A percentile compares a stretch with the other conserved stretches of the same genome.
Conservation (phyloP, 2,113 vertebrate species). For the Monopterus albus region DNA sequence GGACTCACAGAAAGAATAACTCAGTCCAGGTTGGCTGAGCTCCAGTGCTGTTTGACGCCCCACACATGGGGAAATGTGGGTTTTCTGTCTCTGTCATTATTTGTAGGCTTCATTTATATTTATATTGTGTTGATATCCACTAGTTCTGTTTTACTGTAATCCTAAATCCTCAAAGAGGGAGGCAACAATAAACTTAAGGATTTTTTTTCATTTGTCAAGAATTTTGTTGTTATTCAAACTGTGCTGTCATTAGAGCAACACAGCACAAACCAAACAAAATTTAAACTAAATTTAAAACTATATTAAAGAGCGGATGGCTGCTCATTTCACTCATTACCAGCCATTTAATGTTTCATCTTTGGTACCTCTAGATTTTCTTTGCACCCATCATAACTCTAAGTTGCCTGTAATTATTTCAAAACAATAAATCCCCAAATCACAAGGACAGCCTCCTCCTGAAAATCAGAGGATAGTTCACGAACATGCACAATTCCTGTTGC, state of each 20-base stretch:
- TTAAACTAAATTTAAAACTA: no score
- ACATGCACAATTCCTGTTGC: no score
- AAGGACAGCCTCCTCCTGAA: no score
- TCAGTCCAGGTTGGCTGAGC: background rate
- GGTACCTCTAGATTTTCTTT: no score
- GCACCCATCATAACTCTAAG: no score
- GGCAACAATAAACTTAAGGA: slow-evolving; percentile 46
- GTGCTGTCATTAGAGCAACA: background rate
- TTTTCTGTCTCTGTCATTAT: slow-evolving; percentile 36
- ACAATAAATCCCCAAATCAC: no score
- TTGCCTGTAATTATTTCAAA: no score
- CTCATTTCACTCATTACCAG: no score
- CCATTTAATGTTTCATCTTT: no score
- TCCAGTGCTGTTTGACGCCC: background rate
- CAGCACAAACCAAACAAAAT: background rate
- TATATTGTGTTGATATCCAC: slow-evolving; percentile 57
- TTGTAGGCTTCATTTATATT: slow-evolving; percentile 77
- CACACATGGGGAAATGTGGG: slow-evolving; percentile 6
- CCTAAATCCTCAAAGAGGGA: background rate
- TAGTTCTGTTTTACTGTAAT: slow-evolving; percentile 48
- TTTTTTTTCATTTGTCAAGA: slow-evolving; percentile 18
- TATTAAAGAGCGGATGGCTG: no score
- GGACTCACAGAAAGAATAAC: background rate
- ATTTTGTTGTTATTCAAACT: background rate
- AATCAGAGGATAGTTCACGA: no score